Base-by-base conservation (phyloP, 2,113 vertebrate genomes). In the Sceloporus undulatus region DNA sequence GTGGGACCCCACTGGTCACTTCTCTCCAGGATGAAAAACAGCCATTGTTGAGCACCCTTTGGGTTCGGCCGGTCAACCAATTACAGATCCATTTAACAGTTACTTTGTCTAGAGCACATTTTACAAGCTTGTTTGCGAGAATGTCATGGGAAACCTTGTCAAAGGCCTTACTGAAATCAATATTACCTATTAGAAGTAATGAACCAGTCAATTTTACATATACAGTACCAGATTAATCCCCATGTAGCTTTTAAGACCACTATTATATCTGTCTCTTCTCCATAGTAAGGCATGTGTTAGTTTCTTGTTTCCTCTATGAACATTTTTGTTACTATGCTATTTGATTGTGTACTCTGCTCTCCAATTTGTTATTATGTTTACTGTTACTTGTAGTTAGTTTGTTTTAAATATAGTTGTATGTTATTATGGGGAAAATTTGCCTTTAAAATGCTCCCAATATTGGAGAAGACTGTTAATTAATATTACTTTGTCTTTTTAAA, bases 381-480 rank as follows among this genome's bases (percentile, higher is more conserved):
- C 29, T 68, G 34, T 68, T 82, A 40, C 40, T 4, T 48, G 40
- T 81, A 81, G 62, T 9, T 21, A 21, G 19, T 8, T 84, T 5
- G 42, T 70, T 52, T 29, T 71, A 84, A 19, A 27, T 4, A 81
- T 16, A 23, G 7, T 1, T 38, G 16, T 40, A 38, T 59, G 6
- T 2, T 5, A 7, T 3, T 11, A 9, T 2, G 40, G 40, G 40
- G 14, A n/a, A 11, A 0, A 0, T 34, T 25, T 25, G 21, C 34
- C 40, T 70, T 82, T 52, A 27, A 18, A 18, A 70, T 68, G 81
- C 65, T 70, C 14, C 38, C 25, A 82, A 59, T 34, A 34, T 10
- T 84, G 66, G 16, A 59, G 56, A 71, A 71, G 42, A 71, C 9
- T 29, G 29, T 13, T 13, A 56, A 56, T 34, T 21, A 73, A 52